These are phyloP conservation scores for Callipepla californica DNA, from an alignment of 2,113 vertebrate genomes.

Conservation along the genomic window DNA sequence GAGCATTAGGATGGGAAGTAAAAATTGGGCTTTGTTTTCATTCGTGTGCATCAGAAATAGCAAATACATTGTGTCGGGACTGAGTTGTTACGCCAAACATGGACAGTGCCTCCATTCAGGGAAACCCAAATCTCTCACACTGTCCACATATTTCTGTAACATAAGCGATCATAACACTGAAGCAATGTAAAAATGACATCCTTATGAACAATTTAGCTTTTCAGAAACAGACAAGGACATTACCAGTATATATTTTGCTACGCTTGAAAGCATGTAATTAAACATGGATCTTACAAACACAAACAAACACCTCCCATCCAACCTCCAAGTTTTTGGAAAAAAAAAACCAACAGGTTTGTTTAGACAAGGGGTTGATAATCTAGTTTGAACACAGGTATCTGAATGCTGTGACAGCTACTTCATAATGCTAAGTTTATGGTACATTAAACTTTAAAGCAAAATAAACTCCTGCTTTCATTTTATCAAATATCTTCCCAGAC, in stretches of 20 bases:
- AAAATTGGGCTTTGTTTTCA: neutral
- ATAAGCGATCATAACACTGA: neutral
- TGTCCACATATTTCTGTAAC: neutral
- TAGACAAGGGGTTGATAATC: constrained; percentile 69
- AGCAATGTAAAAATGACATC: neutral
- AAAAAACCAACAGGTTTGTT: constrained; percentile 58
- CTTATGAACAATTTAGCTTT: constrained; percentile 19
- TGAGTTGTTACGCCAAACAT: neutral
- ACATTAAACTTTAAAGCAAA: constrained; percentile 77
- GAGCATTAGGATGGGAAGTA: neutral
- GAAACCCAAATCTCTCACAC: neutral
- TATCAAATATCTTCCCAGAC: constrained; percentile 61
- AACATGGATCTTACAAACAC: neutral
- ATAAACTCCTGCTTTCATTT: constrained; percentile 69
- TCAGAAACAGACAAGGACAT: constrained; percentile 2
- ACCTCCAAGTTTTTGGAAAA: constrained; percentile 45
- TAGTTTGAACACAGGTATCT: constrained; percentile 65
- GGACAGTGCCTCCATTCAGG: neutral
- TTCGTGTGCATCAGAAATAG: neutral
- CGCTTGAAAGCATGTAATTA: constrained; percentile 62
- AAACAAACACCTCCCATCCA: constrained; percentile 56
- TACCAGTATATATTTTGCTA: neutral
- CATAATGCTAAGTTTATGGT: constrained; percentile 70
- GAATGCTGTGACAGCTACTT: constrained; percentile 70
- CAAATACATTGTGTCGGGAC: neutral